Conservation (phyloP, 2,797 vertebrate species). For the Rhynchonycteris naso region DNA sequence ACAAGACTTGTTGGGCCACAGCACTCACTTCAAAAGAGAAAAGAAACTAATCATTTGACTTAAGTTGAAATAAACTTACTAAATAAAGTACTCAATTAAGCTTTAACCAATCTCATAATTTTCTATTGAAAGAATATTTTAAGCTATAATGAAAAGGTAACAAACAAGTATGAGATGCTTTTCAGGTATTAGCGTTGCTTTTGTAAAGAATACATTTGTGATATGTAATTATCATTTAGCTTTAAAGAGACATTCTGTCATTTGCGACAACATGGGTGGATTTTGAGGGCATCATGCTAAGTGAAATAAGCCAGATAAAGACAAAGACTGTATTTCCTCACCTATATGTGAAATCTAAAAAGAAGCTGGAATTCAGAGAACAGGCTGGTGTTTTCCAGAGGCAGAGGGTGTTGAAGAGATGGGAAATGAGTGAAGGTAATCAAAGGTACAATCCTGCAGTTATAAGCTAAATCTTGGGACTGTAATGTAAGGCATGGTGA, state of each 20-base stretch:
- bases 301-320: neutral
- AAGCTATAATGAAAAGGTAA: neutral
- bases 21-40: conserved; percentile 91
- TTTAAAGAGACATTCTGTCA: neutral
- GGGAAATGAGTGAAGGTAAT: neutral
- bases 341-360: neutral
- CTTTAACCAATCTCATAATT: neutral
- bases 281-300: neutral
- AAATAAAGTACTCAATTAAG: neutral
- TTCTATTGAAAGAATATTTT: conserved; percentile 41
- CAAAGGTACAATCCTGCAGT: neutral
- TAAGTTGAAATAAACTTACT: neutral
- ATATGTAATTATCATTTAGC: neutral
- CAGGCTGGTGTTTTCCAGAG: neutral
- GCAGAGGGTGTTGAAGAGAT: accelerated
- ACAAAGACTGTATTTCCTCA: neutral
- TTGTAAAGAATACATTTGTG: neutral
- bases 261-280: neutral
- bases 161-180: neutral
- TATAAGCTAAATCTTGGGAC: neutral
- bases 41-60: conserved; percentile 9
- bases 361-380: neutral
- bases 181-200: neutral
- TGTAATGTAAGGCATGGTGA: neutral
- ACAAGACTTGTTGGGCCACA: conserved; percentile 98